Percentiles rank a stretch among this genome's conserved stretches.
phyloP scores from a whole-genome alignment of 1,140 invertebrate genomes.

The Chionoecetes opilio region DNA sequence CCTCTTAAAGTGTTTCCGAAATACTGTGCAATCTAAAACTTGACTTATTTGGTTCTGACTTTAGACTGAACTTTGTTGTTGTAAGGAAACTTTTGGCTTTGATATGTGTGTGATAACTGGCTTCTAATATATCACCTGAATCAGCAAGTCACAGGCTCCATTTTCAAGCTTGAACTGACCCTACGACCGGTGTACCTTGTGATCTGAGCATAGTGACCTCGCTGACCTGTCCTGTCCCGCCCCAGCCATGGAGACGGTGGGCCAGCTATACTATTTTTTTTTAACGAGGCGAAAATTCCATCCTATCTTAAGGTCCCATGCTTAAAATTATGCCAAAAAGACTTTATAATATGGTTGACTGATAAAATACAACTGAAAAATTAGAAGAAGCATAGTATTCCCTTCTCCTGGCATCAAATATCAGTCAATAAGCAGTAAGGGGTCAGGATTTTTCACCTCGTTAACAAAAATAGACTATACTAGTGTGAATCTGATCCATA shows the following conservation, averaged over 20 bases:
- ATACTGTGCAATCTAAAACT: not conserved
- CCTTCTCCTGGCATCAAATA: too few relatives aligned
- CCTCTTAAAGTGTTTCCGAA: slow-evolving; percentile 20
- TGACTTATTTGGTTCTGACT: slow-evolving; percentile 35
- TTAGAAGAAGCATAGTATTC: too few relatives aligned
- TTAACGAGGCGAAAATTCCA: too few relatives aligned
- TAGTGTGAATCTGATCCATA: slow-evolving; percentile 47
- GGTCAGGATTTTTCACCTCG: too few relatives aligned
- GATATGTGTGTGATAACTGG: slow-evolving; percentile 59
- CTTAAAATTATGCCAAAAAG: too few relatives aligned
- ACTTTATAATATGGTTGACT: too few relatives aligned
- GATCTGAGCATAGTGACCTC: slow-evolving; percentile 45
- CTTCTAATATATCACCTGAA: slow-evolving; percentile 34
- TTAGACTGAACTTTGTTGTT: not conserved
- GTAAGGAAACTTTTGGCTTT: slow-evolving; percentile 38
- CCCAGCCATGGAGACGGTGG: not conserved
- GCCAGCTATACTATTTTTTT: too few relatives aligned
- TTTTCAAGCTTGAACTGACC: slow-evolving; percentile 58
- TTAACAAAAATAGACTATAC: too few relatives aligned
- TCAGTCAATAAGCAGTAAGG: too few relatives aligned
- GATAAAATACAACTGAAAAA: too few relatives aligned
- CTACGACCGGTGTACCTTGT: slow-evolving; percentile 15
- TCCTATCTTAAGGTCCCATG: too few relatives aligned
- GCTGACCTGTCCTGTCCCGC: not conserved
- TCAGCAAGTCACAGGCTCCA: slow-evolving; percentile 51